Evolutionary conservation across 2,797 vertebrate species (phyloP), one percentile per base, ranked within the genome.

Genomic region (Aulostomus chinensis): DNA sequence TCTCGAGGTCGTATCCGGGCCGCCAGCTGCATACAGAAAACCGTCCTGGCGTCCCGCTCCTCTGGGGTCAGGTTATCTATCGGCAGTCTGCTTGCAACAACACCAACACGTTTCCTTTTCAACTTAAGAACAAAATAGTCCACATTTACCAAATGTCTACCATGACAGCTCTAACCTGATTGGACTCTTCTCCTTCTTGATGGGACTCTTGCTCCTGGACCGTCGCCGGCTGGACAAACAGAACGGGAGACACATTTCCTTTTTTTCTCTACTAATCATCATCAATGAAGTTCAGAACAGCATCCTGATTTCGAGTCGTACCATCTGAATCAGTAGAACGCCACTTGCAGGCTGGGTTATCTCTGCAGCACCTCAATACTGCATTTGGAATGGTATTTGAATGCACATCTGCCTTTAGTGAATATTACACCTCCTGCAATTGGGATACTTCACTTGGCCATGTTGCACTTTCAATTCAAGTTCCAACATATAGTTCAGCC

Each of bases 1-100:
- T 99, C 96, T 59, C 95, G 89, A 1, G 96, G 95, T 28, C 96
- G 88, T 58, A 99, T 99, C 78, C 96, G 90, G 43, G 96, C 96
- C 16, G 96, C 96, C 52, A 99, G 85, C 58, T 99, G 96, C 96
- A 99, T 99, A 55, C 96, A 99, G 77, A 99, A 98, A 4, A 99
- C 96, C 0, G 96, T 99, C 21, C 96, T 90, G 20, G 95, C 94
- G 74, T 98, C 96, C 32, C 96, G 93, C 81, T 98, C 96, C 58
- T 99, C 96, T 8, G 96, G 96, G 16, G 94, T 95, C 61, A 99
- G 88, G 82, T 96, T 98, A 85, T 98, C 95, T 52, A 96, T 92
- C 7, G 95, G 94, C 67, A 92, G 93, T 73, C 96, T 98, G 69
- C 2, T 29, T 5, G 24, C 15, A 43, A 7, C 17, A 12, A 34